Percentiles rank a stretch among this genome's conserved stretches.
Evolutionary conservation across 2,797 vertebrate species (phyloP).

Genomic region (Otus scops): DNA sequence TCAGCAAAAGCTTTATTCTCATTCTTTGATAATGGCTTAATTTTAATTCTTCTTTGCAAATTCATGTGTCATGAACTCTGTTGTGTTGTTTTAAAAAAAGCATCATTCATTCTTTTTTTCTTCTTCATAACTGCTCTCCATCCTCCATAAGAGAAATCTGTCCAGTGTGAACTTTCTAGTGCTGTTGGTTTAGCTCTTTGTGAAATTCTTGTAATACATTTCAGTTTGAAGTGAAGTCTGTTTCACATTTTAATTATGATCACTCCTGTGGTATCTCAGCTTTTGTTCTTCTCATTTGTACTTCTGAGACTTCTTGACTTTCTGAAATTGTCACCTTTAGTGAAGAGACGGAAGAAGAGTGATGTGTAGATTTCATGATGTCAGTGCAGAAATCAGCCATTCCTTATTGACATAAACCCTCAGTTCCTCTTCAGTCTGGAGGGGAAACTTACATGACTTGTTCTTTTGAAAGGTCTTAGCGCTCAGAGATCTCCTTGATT

Average conservation of each 20-base stretch:
- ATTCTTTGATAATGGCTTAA: neutral
- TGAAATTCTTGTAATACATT: neutral
- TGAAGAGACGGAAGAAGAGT: neutral
- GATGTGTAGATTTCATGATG: neutral
- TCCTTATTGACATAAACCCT: neutral
- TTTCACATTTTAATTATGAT: neutral
- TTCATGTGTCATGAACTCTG: neutral
- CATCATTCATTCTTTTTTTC: neutral
- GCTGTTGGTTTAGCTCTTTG: neutral
- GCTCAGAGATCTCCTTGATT: neutral
- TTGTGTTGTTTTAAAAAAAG: neutral
- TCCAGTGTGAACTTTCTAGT: neutral
- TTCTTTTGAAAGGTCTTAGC: neutral
- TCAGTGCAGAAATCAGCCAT: accelerated
- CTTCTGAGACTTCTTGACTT: neutral
- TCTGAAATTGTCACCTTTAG: neutral
- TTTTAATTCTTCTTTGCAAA: neutral
- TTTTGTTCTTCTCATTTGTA: neutral
- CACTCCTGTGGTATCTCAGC: neutral
- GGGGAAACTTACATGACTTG: neutral
- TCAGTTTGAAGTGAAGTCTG: neutral
- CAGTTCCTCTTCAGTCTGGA: neutral
- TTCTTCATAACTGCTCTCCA: neutral
- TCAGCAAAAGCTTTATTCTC: neutral
- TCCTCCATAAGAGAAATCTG: neutral